Percentiles rank a stretch among this genome's conserved stretches.
Evolutionary conservation across 2,113 vertebrate genomes (phyloP).

Genomic region (Centropus bengalensis): DNA sequence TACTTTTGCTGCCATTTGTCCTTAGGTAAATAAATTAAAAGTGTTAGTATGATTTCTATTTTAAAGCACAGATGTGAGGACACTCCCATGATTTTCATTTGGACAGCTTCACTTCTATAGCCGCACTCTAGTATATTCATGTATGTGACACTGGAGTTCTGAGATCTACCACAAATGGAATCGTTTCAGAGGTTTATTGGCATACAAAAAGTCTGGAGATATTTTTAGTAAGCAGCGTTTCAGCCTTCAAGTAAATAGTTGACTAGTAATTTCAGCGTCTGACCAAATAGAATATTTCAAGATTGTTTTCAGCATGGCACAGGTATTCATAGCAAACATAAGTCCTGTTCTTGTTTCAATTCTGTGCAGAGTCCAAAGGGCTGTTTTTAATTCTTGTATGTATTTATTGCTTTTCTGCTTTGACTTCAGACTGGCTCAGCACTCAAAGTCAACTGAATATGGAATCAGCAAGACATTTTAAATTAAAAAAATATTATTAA

Average conservation of each 20-base stretch:
- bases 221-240: slow-evolving; percentile 24
- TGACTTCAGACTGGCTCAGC: neutral
- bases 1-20: neutral
- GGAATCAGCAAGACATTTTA: neutral
- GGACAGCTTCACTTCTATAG: neutral
- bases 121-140: neutral
- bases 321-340: slow-evolving; percentile 14
- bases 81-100: neutral
- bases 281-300: neutral
- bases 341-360: slow-evolving; percentile 9
- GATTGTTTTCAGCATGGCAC: neutral
- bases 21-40: neutral
- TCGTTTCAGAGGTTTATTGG: neutral
- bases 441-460: neutral
- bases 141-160: neutral
- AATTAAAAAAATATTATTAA: neutral
- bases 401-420: slow-evolving; percentile 32
- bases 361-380: neutral
- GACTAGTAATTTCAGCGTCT: slow-evolving; percentile 5
- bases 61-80: neutral
- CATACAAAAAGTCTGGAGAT: neutral
- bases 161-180: neutral
- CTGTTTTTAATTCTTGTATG: neutral
- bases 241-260: neutral
- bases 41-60: neutral